phyloP scores from a whole-genome alignment of 2,113 vertebrate genomes.

The Rutilus rutilus region DNA sequence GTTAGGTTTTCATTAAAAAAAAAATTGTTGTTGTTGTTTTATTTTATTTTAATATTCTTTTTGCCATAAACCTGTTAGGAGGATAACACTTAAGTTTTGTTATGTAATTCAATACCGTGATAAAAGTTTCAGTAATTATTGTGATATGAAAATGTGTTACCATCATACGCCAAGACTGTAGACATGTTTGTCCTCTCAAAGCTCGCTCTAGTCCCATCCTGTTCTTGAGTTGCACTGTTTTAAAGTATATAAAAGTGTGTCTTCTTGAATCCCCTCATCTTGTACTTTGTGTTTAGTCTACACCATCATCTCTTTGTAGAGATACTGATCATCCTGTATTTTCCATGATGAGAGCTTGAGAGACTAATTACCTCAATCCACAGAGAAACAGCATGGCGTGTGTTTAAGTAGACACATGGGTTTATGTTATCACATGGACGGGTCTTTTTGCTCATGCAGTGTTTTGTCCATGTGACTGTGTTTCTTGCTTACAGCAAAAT shows the following conservation, averaged over 20 bases:
- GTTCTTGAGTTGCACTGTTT: slow-evolving; percentile 13
- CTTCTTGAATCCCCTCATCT: not conserved
- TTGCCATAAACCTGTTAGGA: too few relatives aligned
- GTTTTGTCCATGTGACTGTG: slow-evolving; percentile 15
- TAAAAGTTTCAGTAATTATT: too few relatives aligned
- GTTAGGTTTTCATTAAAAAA: too few relatives aligned
- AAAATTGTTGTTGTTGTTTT: too few relatives aligned
- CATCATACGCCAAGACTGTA: not conserved
- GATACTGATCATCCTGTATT: slow-evolving; percentile 70
- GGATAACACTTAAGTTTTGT: too few relatives aligned
- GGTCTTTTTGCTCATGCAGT: not conserved
- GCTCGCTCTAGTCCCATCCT: not conserved
- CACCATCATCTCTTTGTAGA: slow-evolving; percentile 63
- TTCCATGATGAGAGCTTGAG: slow-evolving; percentile 59
- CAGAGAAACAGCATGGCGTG: slow-evolving; percentile 50
- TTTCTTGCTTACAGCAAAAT: slow-evolving; percentile 20
- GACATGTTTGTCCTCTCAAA: not conserved
- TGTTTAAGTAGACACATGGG: slow-evolving; percentile 44
- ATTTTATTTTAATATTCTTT: too few relatives aligned
- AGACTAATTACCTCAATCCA: slow-evolving; percentile 64
- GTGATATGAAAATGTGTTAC: too few relatives aligned
- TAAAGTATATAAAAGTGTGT: not conserved
- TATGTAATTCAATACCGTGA: too few relatives aligned
- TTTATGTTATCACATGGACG: slow-evolving; percentile 32
- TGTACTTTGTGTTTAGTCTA: slow-evolving; percentile 67